Evolutionary conservation across 2,113 vertebrate species (phyloP).

Genomic region (Microtus pennsylvanicus): DNA sequence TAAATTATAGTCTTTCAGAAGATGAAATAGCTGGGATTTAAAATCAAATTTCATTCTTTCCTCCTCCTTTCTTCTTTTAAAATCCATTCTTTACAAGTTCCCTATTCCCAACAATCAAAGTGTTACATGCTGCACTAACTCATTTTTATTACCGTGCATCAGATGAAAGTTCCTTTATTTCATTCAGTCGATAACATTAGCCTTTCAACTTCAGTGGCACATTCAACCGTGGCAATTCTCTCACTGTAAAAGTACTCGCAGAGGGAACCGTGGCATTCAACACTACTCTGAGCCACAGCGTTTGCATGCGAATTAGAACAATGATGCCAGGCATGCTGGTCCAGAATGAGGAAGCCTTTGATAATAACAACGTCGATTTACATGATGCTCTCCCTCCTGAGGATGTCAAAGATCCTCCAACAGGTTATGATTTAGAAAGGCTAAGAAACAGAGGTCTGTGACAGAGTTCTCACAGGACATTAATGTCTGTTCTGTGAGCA

Average conservation of each 20-base stretch:
- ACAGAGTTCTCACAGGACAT: neutral
- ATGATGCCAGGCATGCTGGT: neutral
- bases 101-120: conserved; percentile 38
- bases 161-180: conserved; percentile 56
- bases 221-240: conserved; percentile 17
- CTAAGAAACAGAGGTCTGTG: neutral
- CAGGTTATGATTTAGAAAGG: conserved; percentile 22
- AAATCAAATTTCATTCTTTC: neutral
- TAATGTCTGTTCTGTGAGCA: neutral
- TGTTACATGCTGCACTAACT: conserved; percentile 50
- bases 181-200: conserved; percentile 28
- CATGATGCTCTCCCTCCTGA: conserved; percentile 38
- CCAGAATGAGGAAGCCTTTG: conserved; percentile 51
- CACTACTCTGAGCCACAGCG: neutral
- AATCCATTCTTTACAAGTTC: conserved; percentile 13
- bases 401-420: conserved; percentile 8
- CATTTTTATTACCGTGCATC: conserved; percentile 57
- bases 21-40: neutral
- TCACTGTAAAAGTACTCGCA: conserved; percentile 34
- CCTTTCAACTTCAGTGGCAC: conserved; percentile 52
- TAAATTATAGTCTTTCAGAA: conserved; percentile 28
- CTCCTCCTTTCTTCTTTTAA: neutral
- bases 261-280: neutral
- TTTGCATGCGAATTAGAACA: conserved; percentile 28
- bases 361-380: conserved; percentile 49